Percentiles rank a stretch among this genome's conserved stretches.
phyloP scores from a whole-genome alignment of 2,888 invertebrate genomes.

The Perizoma flavofasciatum region DNA sequence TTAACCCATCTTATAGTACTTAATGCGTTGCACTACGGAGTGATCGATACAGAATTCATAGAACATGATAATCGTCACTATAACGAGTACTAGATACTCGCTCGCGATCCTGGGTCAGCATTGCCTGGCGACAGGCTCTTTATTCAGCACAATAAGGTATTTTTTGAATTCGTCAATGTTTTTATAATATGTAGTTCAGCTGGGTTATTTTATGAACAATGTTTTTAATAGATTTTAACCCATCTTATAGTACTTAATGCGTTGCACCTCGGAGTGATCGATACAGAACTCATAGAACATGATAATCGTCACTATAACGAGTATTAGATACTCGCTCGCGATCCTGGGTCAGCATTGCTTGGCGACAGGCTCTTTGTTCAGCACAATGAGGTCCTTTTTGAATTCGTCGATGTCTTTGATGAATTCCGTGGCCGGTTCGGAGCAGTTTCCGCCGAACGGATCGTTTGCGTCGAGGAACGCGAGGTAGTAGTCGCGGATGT shows the following conservation, averaged over 20 bases:
- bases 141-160: no score
- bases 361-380: conserved; percentile 45
- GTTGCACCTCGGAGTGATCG: conserved; percentile 5
- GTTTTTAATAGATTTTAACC: background rate
- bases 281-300: conserved; percentile 18
- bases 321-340: background rate
- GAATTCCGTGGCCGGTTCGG: conserved; percentile 54
- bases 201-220: no score
- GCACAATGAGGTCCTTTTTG: conserved; percentile 51
- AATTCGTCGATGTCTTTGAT: conserved; percentile 60
- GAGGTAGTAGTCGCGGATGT: conserved; percentile 49
- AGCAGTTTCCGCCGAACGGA: conserved; percentile 26
- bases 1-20: conserved; percentile 6
- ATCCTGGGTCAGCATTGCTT: conserved; percentile 55
- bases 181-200: background rate
- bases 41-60: conserved; percentile 17
- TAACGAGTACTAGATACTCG: conserved; percentile 1
- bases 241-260: conserved; percentile 1
- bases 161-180: no score
- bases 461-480: conserved; percentile 55
- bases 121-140: conserved; percentile 49
- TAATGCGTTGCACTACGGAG: background rate
- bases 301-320: conserved; percentile 4
- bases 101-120: conserved; percentile 48
- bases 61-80: conserved; percentile 10